A percentile compares a stretch with the other conserved stretches of the same genome.
phyloP scores from a whole-genome alignment of 2,888 invertebrate genomes.

The Rotaria socialis region DNA sequence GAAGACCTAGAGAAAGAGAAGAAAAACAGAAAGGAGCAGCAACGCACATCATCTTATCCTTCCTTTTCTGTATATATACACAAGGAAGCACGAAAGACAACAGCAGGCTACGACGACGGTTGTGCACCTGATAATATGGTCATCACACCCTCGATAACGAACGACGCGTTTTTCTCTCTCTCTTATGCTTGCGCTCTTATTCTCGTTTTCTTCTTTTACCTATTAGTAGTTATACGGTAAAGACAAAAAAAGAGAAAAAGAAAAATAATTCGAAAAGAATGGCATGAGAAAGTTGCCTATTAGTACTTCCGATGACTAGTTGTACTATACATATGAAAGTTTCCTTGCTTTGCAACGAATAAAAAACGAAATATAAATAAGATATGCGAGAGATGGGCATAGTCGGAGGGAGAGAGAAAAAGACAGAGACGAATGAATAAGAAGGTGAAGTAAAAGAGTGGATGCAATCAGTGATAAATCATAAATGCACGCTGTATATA shows the following conservation, averaged over 20 bases:
- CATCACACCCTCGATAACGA: conserved; percentile 13
- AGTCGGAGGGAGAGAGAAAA: not conserved
- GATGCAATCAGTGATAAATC: not conserved
- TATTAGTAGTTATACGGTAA: not conserved
- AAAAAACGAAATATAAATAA: not conserved
- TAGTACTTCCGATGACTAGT: not conserved
- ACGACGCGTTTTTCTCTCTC: conserved; percentile 13
- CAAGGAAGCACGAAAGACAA: conserved; percentile 16
- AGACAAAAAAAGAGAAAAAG: not conserved
- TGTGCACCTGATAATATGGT: conserved; percentile 29
- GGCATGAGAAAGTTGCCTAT: not conserved
- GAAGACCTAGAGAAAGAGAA: not conserved
- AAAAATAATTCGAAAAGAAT: conserved; percentile 25
- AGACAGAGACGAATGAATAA: not conserved
- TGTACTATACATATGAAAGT: not conserved
- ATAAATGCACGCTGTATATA: not conserved
- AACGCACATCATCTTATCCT: conserved; percentile 10
- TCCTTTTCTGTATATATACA: conserved; percentile 32
- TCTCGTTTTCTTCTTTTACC: not conserved
- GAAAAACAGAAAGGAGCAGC: not conserved
- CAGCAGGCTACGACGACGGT: not conserved
- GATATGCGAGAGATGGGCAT: not conserved
- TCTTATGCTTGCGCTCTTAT: not conserved
- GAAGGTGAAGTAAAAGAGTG: conserved; percentile 2
- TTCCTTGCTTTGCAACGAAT: not conserved